A percentile compares a stretch with the other conserved stretches of the same genome.
Evolutionary conservation across 1,140 invertebrate species (phyloP).

Genomic region (Drosophila arawakana): DNA sequence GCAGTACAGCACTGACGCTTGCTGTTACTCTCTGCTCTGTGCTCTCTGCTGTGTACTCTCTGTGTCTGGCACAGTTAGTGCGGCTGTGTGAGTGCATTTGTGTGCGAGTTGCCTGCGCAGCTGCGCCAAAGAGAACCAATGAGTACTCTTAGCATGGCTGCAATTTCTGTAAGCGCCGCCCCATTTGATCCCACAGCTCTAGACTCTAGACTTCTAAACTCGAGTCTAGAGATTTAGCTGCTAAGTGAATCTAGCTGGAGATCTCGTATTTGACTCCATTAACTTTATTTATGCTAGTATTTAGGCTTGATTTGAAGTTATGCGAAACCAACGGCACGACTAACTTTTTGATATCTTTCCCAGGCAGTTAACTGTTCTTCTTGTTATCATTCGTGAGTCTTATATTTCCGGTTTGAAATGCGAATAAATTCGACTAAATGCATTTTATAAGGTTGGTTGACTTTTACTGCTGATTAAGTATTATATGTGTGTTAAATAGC

Average conservation of each 20-base stretch:
- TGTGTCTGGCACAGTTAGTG: not conserved
- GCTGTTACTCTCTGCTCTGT: constrained; percentile 3
- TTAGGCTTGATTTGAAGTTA: constrained; percentile 71
- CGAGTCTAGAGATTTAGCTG: constrained; percentile 8
- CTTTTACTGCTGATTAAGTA: not conserved
- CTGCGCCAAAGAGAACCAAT: constrained; percentile 49
- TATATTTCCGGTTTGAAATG: constrained; percentile 32
- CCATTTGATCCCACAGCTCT: constrained; percentile 12
- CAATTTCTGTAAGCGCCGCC: constrained; percentile 69
- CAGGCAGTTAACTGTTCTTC: constrained; percentile 27
- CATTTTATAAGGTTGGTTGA: not conserved
- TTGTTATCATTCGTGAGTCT: constrained; percentile 9
- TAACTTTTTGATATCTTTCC: constrained; percentile 17
- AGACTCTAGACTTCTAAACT: too few relatives aligned
- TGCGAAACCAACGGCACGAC: constrained; percentile 38
- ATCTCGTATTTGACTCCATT: constrained; percentile 35
- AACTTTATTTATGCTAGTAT: constrained; percentile 42
- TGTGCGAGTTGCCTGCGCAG: constrained; percentile 33
- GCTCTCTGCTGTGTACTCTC: constrained; percentile 13
- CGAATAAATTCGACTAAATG: not conserved
- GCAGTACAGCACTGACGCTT: constrained; percentile 4
- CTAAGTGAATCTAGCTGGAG: constrained; percentile 42
- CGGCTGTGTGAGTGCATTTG: constrained; percentile 1
- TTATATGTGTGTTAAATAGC: not conserved
- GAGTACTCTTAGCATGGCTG: constrained; percentile 66